These are phyloP conservation scores for Alviniconcha marisindica DNA, from an alignment of 1,140 invertebrate species.

Conservation along the genomic window DNA sequence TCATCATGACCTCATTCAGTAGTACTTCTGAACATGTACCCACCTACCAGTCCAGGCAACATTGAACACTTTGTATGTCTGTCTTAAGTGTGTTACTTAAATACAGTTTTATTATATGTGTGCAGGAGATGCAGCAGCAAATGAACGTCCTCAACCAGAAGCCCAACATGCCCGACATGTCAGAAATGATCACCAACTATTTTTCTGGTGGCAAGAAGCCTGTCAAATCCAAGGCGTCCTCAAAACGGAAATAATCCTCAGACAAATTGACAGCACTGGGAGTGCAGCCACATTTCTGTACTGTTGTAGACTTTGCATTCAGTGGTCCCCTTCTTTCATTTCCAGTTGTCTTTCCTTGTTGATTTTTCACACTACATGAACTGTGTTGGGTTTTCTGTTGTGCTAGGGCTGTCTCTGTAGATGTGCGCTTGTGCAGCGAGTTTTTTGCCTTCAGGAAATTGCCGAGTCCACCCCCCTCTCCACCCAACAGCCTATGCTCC, in stretches of 20 bases:
- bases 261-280: not conserved
- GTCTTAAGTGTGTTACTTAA: too few species aligned
- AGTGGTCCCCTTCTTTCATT: not conserved
- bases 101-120: too few species aligned
- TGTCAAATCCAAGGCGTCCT: conserved; percentile 47
- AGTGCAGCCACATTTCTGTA: not conserved
- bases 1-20: too few species aligned
- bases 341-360: conserved; percentile 15
- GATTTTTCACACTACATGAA: not conserved
- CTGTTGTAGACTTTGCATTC: not conserved
- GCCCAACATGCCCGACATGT: conserved; percentile 71
- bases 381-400: too few species aligned
- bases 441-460: too few species aligned
- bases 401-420: too few species aligned
- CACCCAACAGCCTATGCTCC: too few species aligned
- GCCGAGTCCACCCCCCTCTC: too few species aligned
- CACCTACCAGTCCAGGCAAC: too few species aligned
- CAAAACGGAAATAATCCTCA: conserved; percentile 15
- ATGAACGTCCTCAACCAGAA: conserved; percentile 74
- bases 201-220: conserved; percentile 54
- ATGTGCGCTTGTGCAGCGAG: too few species aligned
- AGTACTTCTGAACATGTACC: too few species aligned
- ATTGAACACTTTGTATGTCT: too few species aligned
- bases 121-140: conserved; percentile 72
- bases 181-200: conserved; percentile 65